phyloP scores from a whole-genome alignment of 2,113 vertebrate species.

The Microtus montanus region DNA sequence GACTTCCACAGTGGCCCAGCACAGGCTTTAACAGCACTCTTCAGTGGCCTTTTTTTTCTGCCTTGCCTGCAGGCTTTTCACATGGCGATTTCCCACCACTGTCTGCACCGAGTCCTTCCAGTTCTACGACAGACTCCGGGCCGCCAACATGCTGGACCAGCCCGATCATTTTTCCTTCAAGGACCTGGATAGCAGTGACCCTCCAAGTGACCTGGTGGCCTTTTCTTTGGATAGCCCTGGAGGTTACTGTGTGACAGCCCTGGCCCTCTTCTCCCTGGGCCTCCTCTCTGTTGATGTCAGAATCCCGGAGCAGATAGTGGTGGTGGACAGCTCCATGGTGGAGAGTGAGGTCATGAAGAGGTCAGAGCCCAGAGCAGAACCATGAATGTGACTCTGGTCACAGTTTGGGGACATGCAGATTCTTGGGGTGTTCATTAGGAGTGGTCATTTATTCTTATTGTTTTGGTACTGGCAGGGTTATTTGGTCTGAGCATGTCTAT shows the following conservation, averaged over 20 bases:
- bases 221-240: constrained; percentile 92
- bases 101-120: constrained; percentile 90
- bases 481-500: not conserved
- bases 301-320: constrained; percentile 95
- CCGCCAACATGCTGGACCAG: constrained; percentile 81
- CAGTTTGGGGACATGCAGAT: not conserved
- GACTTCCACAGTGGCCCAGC: rapidly evolving
- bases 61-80: constrained; percentile 88
- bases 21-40: rapidly evolving
- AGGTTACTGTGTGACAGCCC: constrained; percentile 88
- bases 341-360: constrained; percentile 89
- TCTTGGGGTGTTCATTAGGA: not conserved
- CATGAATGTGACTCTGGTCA: not conserved
- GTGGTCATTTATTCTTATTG: rapidly evolving
- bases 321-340: constrained; percentile 94
- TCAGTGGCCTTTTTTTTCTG: not conserved
- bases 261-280: constrained; percentile 92
- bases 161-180: constrained; percentile 85
- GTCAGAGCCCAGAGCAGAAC: not conserved
- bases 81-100: constrained; percentile 92
- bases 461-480: rapidly evolving
- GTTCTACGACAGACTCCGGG: constrained; percentile 87
- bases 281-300: constrained; percentile 89
- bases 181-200: constrained; percentile 79
- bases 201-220: constrained; percentile 82